Conservation (phyloP, 2,888 invertebrate genomes). For the Eupithecia subumbrata region DNA sequence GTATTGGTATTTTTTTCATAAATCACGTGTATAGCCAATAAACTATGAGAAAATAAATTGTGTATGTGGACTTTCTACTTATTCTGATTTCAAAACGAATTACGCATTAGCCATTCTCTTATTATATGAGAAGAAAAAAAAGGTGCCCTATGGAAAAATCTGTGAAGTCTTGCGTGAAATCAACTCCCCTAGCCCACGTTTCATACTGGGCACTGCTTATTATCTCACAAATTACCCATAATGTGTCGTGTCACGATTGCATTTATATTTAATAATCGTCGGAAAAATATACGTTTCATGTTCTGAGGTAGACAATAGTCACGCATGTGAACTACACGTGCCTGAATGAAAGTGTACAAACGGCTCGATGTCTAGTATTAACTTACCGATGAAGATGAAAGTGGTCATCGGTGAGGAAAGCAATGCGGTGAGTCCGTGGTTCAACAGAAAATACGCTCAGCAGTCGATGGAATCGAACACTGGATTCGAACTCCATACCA, state of each 20-base stretch:
- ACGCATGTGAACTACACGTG: not conserved
- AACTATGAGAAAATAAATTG: too few species aligned
- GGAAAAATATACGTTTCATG: conserved; percentile 3
- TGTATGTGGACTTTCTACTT: too few species aligned
- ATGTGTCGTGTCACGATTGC: not conserved
- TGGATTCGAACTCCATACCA: not conserved
- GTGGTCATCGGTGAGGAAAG: not conserved
- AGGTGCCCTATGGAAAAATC: too few species aligned
- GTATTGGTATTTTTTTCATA: too few species aligned
- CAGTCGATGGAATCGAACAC: not conserved
- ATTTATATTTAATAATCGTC: not conserved
- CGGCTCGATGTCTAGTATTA: not conserved
- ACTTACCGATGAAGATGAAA: not conserved
- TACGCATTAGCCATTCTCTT: too few species aligned
- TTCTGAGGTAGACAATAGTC: not conserved
- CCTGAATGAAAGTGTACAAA: not conserved
- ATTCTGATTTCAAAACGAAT: too few species aligned
- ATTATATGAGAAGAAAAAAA: too few species aligned
- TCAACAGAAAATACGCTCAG: not conserved
- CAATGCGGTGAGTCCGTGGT: not conserved
- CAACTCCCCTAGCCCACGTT: not conserved
- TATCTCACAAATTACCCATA: conserved; percentile 3
- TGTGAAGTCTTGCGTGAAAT: not conserved
- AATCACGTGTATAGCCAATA: too few species aligned
- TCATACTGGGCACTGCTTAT: conserved; percentile 6